Evolutionary conservation across 2,113 vertebrate species (phyloP).

Genomic region (Pygoscelis antarcticus): DNA sequence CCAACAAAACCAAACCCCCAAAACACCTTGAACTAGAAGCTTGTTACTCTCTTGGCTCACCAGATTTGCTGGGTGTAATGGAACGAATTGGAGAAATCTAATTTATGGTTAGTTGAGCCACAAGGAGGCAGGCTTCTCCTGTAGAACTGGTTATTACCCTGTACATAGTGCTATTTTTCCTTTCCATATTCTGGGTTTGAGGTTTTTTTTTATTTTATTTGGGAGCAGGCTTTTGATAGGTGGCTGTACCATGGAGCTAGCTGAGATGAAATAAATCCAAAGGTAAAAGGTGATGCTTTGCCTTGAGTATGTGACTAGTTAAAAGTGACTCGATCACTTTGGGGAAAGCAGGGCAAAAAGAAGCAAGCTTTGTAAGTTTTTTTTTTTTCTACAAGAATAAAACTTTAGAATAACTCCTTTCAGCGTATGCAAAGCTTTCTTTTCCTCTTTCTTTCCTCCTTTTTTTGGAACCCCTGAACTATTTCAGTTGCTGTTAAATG

Average conservation of each 20-base stretch:
- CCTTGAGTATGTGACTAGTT: not conserved
- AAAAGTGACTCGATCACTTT: not conserved
- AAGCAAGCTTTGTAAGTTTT: not conserved
- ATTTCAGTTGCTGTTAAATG: not conserved
- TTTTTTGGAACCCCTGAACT: not conserved
- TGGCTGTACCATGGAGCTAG: not conserved
- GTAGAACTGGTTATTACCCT: not conserved
- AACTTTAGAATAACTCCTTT: not conserved
- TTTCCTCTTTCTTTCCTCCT: not conserved
- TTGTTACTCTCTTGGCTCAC: not conserved
- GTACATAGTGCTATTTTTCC: not conserved
- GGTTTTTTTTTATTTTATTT: not conserved
- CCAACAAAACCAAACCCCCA: not conserved
- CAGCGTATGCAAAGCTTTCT: not conserved
- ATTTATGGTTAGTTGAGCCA: not conserved
- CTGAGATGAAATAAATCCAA: not conserved
- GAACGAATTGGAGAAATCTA: not conserved
- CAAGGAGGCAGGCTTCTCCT: conserved; percentile 56
- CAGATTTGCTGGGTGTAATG: not conserved
- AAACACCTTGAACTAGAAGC: not conserved
- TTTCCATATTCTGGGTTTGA: not conserved
- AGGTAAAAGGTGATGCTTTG: not conserved
- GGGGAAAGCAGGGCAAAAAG: not conserved
- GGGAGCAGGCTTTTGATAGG: not conserved
- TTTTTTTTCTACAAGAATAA: not conserved